Conservation (phyloP, 2,888 invertebrate genomes). For the Drosophila fulvimacula region DNA sequence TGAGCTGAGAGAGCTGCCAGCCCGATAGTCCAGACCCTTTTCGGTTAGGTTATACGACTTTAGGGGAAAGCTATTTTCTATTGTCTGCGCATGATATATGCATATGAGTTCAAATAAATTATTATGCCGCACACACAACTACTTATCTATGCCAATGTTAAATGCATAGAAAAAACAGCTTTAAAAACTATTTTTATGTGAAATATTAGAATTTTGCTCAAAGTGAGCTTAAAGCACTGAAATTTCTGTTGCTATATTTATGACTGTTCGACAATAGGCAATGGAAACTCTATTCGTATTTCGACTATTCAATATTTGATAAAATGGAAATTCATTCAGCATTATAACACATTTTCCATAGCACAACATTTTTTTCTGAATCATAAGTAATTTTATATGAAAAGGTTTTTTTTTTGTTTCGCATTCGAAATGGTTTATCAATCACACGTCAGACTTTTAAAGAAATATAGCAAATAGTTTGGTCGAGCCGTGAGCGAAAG, state of each 20-base stretch:
- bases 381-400: not conserved
- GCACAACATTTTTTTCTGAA: not conserved
- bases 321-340: not conserved
- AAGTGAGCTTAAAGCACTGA: not conserved
- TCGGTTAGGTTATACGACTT: slow-evolving; percentile 20
- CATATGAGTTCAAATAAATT: slow-evolving; percentile 42
- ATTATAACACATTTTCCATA: not conserved
- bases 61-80: slow-evolving; percentile 17
- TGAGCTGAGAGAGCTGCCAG: not conserved
- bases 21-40: slow-evolving; percentile 37
- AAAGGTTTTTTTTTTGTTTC: not conserved
- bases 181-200: not conserved
- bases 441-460: not conserved
- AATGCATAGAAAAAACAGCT: slow-evolving; percentile 4
- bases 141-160: slow-evolving; percentile 7
- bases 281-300: not conserved
- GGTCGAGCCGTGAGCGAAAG: not conserved
- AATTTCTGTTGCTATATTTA: slow-evolving; percentile 2
- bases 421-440: not conserved
- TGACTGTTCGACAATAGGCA: not conserved
- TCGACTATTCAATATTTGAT: not conserved
- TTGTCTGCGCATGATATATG: slow-evolving; percentile 39
- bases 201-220: not conserved
- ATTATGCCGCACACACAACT: slow-evolving; percentile 32
- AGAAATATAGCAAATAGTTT: not conserved